Base-by-base conservation (phyloP, 2,888 invertebrate genomes). In the Athalia circularis region DNA sequence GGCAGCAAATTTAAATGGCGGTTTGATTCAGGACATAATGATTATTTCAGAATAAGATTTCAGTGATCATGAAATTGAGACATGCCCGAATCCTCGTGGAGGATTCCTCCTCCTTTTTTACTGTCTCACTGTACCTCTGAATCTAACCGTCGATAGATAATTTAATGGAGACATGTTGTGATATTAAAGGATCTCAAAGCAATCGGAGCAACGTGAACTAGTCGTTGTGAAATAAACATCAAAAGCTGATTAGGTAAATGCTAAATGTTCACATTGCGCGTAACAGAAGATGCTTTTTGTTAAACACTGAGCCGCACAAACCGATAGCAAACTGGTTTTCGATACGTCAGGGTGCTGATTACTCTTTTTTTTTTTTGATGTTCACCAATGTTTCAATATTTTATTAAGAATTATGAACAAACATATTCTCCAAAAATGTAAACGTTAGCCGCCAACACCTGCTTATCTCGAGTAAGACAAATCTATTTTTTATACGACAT, bases 101-200 rank as follows among this genome's bases (percentile, higher is more conserved):
- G 52, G 54, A 50, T 52, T 52, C 7, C 48, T 48, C 62, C 13
- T 48, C 11, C 29, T 48, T 65, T 47, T 65, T 65, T 7, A 11
- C 52, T n/a, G 68, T 68, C 5, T 68, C 52, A 45, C 54, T n/a
- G 43, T 77, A 13, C 13, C n/a, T 62, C 15, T 13, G 48, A 74
- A 64, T 78, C 78, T 47, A 50, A 50, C 57, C 52, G 72, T 43
- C 78, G 45, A n/a, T 72, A 48, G 62, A 54, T 64, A 64, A 74
- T 64, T 13, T 57, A 79, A 77, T 82, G 81, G 82, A 11, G 81
- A 84, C 83, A 83, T 80, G 85, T 86, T 86, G 86, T 87, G 86
- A 87, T 87, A 86, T 85, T 84, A 81, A 86, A 82, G 84, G 85
- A 87, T 87, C 87, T 87, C 87, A 86, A 86, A 85, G 85, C 85